A percentile compares a stretch with the other conserved stretches of the same genome.
These are phyloP conservation scores for Trilocha varians DNA, from an alignment of 2,888 invertebrate genomes.

Conservation along the genomic window DNA sequence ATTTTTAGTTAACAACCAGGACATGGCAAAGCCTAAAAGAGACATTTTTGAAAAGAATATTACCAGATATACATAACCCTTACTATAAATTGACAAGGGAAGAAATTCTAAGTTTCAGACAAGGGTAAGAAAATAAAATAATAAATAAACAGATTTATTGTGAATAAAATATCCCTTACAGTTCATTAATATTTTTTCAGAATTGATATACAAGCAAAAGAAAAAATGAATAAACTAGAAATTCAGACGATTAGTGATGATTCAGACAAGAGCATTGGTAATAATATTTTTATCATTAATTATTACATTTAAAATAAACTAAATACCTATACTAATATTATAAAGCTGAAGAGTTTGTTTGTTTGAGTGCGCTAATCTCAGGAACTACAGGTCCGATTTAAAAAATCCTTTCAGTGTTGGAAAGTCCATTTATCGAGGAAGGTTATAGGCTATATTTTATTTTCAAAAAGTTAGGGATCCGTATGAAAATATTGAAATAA, in stretches of 20 bases:
- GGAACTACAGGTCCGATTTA: no score
- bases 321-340: no score
- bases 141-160: not conserved
- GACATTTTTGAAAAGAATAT: conserved; percentile 57
- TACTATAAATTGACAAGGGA: conserved; percentile 46
- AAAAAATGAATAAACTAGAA: conserved; percentile 37
- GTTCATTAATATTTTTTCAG: conserved; percentile 23
- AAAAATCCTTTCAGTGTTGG: no score
- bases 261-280: conserved; percentile 36
- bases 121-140: conserved; percentile 34
- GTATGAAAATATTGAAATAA: no score
- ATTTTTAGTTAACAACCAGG: conserved; percentile 44
- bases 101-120: conserved; percentile 49
- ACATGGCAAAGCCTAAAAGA: conserved; percentile 71
- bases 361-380: no score
- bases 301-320: no score
- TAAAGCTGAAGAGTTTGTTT: no score
- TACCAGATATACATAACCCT: conserved; percentile 61
- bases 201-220: conserved; percentile 33
- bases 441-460: no score
- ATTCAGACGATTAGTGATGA: conserved; percentile 29
- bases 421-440: no score
- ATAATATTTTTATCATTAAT: conserved; percentile 3
- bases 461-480: no score
- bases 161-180: not conserved